These are phyloP conservation scores for Timema cristinae DNA, from an alignment of 2,888 invertebrate species.

Conservation along the genomic window DNA sequence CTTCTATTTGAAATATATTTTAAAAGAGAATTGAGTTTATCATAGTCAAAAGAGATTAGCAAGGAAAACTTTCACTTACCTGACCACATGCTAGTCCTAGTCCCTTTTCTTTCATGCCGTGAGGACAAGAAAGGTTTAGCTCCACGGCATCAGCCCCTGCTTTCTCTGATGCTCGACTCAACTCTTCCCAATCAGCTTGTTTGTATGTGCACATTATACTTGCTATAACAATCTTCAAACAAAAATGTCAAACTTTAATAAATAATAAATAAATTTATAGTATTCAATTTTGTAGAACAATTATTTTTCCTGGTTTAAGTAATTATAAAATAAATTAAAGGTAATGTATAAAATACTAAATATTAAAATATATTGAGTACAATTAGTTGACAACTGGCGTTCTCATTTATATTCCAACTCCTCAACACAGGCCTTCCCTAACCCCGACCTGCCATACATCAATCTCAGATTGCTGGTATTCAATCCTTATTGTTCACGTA, in stretches of 20 bases:
- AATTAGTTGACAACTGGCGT: too few species aligned
- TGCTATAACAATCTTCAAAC: conserved; percentile 75
- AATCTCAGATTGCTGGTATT: too few species aligned
- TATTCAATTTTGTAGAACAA: neutral
- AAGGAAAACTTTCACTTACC: conserved; percentile 46
- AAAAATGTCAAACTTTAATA: conserved; percentile 17
- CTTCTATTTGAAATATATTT: too few species aligned
- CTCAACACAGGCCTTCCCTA: too few species aligned
- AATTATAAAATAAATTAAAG: too few species aligned
- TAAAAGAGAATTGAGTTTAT: too few species aligned
- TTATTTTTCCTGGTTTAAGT: neutral
- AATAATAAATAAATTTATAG: conserved; percentile 12
- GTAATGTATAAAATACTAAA: too few species aligned
- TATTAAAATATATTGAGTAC: too few species aligned
- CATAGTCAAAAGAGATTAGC: too few species aligned
- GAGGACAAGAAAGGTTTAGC: conserved; percentile 94
- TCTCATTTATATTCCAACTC: too few species aligned
- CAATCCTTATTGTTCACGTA: too few species aligned
- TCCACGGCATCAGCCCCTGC: conserved; percentile 94
- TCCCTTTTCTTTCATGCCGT: conserved; percentile 97
- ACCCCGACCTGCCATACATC: too few species aligned
- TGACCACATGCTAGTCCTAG: conserved; percentile 99
- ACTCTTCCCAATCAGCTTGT: conserved; percentile 80
- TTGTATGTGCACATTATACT: conserved; percentile 93
- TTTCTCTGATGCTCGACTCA: conserved; percentile 71